Evolutionary conservation across 2,797 vertebrate species (phyloP).

Genomic region (Acestrorhynchus altus): DNA sequence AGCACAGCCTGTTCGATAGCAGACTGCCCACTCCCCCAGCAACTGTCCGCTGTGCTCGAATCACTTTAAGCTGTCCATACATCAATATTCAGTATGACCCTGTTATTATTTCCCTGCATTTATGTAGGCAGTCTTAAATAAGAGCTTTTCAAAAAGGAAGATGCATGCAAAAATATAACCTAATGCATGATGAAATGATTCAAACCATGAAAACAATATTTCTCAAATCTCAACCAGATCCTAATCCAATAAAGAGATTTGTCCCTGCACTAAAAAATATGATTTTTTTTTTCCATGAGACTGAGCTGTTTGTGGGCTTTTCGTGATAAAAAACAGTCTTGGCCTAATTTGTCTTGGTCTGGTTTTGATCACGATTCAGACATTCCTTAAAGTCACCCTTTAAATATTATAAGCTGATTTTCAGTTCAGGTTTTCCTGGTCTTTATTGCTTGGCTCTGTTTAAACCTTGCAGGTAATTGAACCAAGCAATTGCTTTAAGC

Average conservation of each 20-base stretch:
- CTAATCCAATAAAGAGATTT: background rate
- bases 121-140: background rate
- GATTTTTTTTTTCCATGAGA: background rate
- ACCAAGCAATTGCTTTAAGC: too few species aligned
- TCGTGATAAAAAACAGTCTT: background rate
- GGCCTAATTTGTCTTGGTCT: background rate
- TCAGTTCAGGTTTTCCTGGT: background rate
- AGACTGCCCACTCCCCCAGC: conserved; percentile 48
- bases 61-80: conserved; percentile 36
- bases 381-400: background rate
- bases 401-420: too few species aligned
- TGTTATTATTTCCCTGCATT: background rate
- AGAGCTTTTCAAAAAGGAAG: background rate
- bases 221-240: background rate
- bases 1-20: conserved; percentile 59
- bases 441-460: background rate
- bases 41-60: conserved; percentile 41
- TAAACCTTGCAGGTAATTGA: too few species aligned
- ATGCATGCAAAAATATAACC: background rate
- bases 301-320: background rate
- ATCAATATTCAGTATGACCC: conserved; percentile 8
- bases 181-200: background rate
- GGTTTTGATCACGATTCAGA: too few species aligned
- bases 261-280: background rate
- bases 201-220: background rate